Base-by-base conservation (phyloP, 2,113 vertebrate species). In the Dasyurus viverrinus region DNA sequence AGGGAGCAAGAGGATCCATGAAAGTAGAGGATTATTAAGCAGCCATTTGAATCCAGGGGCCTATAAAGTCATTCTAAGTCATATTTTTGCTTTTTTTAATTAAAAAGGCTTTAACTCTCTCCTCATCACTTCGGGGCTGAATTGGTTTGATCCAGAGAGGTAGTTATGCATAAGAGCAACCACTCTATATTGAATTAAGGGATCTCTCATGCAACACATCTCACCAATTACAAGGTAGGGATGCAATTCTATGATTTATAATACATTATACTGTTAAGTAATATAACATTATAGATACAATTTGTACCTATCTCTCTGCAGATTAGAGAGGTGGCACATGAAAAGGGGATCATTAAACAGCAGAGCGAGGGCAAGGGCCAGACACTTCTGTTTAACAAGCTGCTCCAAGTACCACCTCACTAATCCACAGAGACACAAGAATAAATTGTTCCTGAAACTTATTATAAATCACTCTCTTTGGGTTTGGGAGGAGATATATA, bases 211-310 rank as follows among this genome's bases (percentile, higher is more conserved):
- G 98, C 98, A 98, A 98, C 98, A 97, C 98, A 98, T 98, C 98
- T 98, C 98, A 97, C 98, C 98, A 98, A 98, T 99, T 98, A 99
- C 98, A 98, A 99, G 98, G 98, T 97, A 98, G 97, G 97, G 98
- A 99, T 98, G 98, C 98, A 98, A 98, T 98, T 98, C 98, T 98
- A 97, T 98, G 98, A 98, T 98, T 99, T 98, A 99, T 98, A 98
- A 98, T 98, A 99, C 98, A 98, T 99, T 99, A 98, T 97, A 98
- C 98, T 97, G 98, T 98, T 98, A 99, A 99, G 98, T 98, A 98
- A 99, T 98, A 98, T 98, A 99, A 98, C 98, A 98, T 99, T 99
- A 98, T 98, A 98, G 98, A 99, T 98, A 98, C 98, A 98, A 99
- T 99, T 99, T 99, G 98, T 98, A 98, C 98, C 98, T 98, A 98